Conservation (phyloP, 2,113 vertebrate species). For the Struthio camelus region DNA sequence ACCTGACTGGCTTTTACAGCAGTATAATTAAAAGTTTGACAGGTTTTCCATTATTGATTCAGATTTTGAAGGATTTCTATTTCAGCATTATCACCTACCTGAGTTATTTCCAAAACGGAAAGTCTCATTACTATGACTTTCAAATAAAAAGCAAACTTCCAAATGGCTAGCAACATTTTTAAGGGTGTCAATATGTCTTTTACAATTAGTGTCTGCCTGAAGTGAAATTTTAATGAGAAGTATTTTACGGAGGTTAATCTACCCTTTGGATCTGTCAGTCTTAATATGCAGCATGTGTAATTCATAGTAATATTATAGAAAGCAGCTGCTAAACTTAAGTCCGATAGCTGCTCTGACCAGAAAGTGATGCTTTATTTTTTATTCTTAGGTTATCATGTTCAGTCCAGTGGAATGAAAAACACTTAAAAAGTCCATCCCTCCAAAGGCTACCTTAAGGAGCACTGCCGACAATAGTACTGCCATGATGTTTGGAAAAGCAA, state of each 20-base stretch:
- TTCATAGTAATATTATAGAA: not conserved
- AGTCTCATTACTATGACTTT: not conserved
- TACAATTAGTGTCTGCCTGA: not conserved
- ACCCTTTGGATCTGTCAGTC: not conserved
- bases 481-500: not conserved
- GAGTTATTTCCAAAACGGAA: conserved; percentile 13
- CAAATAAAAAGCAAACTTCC: not conserved
- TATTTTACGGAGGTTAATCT: not conserved
- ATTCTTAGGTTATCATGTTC: not conserved
- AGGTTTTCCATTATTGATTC: not conserved
- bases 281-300: not conserved
- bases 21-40: not conserved
- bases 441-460: not conserved
- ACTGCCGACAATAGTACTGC: not conserved
- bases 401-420: not conserved
- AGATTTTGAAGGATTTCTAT: not conserved
- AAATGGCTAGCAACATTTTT: not conserved
- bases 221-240: not conserved
- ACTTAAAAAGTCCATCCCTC: not conserved
- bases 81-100: not conserved
- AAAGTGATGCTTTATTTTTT: not conserved
- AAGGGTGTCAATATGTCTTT: not conserved
- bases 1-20: not conserved
- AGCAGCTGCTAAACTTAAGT: not conserved
- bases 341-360: not conserved